Conservation (phyloP, 2,888 invertebrate species). For the Dermolepida albohirtum region DNA sequence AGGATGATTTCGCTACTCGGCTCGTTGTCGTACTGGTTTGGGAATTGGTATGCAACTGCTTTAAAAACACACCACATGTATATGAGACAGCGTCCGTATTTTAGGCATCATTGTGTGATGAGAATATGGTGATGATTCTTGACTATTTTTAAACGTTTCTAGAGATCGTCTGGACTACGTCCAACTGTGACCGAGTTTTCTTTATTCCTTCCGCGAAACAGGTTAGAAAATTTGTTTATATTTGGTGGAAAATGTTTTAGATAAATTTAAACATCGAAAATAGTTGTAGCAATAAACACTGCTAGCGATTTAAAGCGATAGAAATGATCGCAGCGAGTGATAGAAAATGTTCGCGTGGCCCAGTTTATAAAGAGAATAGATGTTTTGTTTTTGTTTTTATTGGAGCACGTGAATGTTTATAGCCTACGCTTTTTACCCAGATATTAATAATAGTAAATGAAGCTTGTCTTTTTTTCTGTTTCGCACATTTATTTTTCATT, state of each 20-base stretch:
- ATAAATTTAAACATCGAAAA: constrained; percentile 22
- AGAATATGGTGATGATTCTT: constrained; percentile 34
- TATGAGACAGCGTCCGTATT: constrained; percentile 52
- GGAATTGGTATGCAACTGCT: constrained; percentile 67
- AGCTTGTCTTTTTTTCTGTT: not conserved
- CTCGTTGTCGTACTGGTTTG: constrained; percentile 72
- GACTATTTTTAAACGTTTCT: constrained; percentile 37
- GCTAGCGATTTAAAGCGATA: not conserved
- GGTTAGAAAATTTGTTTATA: constrained; percentile 12
- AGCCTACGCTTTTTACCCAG: not conserved
- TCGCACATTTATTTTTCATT: not conserved
- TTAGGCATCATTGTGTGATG: constrained; percentile 49
- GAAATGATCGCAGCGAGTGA: not conserved
- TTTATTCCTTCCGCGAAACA: constrained; percentile 2
- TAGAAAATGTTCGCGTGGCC: not conserved
- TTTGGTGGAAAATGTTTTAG: constrained; percentile 6
- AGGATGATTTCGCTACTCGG: constrained; percentile 58
- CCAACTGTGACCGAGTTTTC: constrained; percentile 33
- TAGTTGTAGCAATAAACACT: no score
- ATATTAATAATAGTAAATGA: constrained; percentile 15
- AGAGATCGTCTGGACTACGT: constrained; percentile 31
- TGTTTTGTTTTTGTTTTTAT: constrained; percentile 8
- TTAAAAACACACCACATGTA: constrained; percentile 48
- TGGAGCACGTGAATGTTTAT: constrained; percentile 5
- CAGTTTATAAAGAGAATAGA: not conserved